Conservation (phyloP, 1,140 invertebrate genomes). For the Drosophila parvula region DNA sequence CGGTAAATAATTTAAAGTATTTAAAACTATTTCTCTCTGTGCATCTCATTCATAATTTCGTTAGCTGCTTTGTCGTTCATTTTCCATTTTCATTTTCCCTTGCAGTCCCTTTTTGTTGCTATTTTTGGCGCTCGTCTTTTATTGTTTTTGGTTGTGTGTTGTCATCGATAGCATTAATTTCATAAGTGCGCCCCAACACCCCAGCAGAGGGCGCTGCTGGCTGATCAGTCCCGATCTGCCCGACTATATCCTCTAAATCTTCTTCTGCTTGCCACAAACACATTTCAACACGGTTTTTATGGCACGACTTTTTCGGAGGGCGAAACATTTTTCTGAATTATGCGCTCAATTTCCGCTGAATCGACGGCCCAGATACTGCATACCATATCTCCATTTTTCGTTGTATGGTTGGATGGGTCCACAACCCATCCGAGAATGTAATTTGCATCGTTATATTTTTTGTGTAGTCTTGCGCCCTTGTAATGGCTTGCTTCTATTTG, state of each 20-base stretch:
- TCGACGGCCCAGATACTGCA: conserved; percentile 31
- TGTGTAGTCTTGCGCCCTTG: neutral
- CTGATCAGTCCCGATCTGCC: conserved; percentile 4
- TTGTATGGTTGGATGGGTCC: conserved; percentile 48
- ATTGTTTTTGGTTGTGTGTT: conserved; percentile 66
- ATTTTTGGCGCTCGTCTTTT: conserved; percentile 73
- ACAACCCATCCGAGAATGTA: conserved; percentile 39
- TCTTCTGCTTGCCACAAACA: conserved; percentile 9
- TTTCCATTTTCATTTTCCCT: conserved; percentile 44
- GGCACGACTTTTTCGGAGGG: conserved; percentile 65
- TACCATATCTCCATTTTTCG: conserved; percentile 5
- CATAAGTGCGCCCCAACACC: conserved; percentile 62
- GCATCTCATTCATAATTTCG: conserved; percentile 61
- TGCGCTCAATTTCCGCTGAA: conserved; percentile 82
- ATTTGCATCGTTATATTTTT: conserved; percentile 34
- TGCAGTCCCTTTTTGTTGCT: conserved; percentile 29
- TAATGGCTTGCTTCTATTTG: neutral
- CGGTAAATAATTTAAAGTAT: neutral
- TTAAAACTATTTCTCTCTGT: neutral
- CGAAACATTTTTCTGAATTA: conserved; percentile 71
- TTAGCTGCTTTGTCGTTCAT: conserved; percentile 62
- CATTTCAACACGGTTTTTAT: conserved; percentile 78
- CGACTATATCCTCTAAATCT: conserved; percentile 17
- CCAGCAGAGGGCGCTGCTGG: conserved; percentile 20
- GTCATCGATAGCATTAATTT: conserved; percentile 83